A percentile compares a stretch with the other conserved stretches of the same genome.
phyloP scores from a whole-genome alignment of 2,888 invertebrate species.

The Arrhopalites spinosus region DNA sequence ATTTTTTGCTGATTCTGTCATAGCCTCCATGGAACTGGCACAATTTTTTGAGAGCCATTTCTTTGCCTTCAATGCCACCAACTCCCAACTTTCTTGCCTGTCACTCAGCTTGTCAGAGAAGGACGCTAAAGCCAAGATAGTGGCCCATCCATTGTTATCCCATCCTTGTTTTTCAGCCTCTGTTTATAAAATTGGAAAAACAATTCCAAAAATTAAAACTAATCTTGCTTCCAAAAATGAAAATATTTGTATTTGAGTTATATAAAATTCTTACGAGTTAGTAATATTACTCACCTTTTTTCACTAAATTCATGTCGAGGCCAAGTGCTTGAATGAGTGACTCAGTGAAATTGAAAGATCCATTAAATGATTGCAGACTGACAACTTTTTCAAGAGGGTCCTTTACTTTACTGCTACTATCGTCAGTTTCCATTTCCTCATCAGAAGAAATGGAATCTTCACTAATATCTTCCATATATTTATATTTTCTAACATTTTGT shows the following conservation, averaged over 20 bases:
- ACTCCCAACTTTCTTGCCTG: constrained; percentile 50
- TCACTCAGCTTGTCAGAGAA: constrained; percentile 41
- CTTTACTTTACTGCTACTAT: neutral
- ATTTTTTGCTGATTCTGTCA: neutral
- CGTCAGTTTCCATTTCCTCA: no score
- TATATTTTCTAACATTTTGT: no score
- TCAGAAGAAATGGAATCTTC: no score
- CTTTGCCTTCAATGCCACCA: constrained; percentile 48
- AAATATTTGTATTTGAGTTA: no score
- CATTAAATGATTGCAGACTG: constrained; percentile 44
- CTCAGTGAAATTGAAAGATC: constrained; percentile 38
- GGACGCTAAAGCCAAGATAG: constrained; percentile 48
- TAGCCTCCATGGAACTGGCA: neutral
- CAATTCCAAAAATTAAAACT: neutral
- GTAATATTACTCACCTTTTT: constrained; percentile 37
- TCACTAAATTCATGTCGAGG: constrained; percentile 18
- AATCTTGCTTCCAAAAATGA: neutral
- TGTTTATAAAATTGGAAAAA: constrained; percentile 9
- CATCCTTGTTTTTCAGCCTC: constrained; percentile 38
- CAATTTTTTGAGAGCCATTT: constrained; percentile 50
- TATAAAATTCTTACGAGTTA: no score
- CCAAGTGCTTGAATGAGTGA: constrained; percentile 31
- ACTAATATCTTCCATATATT: no score
- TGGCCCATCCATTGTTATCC: constrained; percentile 46
- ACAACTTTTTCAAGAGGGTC: constrained; percentile 36